Evolutionary conservation across 2,113 vertebrate genomes (phyloP).

Genomic region (Ariopsis seemanni): DNA sequence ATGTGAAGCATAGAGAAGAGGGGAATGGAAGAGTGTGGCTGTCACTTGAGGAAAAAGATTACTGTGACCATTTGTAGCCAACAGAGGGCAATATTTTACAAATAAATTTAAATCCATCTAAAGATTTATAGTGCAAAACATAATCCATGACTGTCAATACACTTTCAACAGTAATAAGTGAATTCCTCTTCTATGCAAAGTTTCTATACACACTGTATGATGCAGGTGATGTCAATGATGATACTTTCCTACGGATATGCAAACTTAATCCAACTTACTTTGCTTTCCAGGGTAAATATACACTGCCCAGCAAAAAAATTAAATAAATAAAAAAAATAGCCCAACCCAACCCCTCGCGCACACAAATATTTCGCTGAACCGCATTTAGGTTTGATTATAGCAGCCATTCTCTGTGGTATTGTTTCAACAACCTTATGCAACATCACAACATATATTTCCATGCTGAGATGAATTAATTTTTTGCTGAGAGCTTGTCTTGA

Average conservation of each 20-base stretch:
- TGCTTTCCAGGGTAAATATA: no score
- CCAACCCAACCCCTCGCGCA: no score
- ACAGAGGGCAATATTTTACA: constrained; percentile 55
- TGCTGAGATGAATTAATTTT: no score
- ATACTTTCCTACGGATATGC: constrained; percentile 4
- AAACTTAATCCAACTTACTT: background rate
- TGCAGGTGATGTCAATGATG: constrained; percentile 19
- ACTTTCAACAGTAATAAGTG: background rate
- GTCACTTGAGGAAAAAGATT: constrained; percentile 1
- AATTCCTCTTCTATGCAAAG: background rate
- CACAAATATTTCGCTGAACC: no score
- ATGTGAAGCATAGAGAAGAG: constrained; percentile 57
- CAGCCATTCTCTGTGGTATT: no score
- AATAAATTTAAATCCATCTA: background rate
- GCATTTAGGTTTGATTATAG: no score
- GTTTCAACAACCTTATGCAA: no score
- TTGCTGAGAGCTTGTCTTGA: no score
- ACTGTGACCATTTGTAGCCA: constrained; percentile 29
- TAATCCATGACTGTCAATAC: background rate
- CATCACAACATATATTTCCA: no score
- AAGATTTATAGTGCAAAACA: background rate
- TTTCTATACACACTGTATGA: background rate
- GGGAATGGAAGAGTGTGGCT: constrained; percentile 12
- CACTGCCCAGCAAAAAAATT: no score
- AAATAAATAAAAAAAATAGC: no score